phyloP scores from a whole-genome alignment of 2,113 vertebrate genomes.

The Hyaena hyaena region DNA sequence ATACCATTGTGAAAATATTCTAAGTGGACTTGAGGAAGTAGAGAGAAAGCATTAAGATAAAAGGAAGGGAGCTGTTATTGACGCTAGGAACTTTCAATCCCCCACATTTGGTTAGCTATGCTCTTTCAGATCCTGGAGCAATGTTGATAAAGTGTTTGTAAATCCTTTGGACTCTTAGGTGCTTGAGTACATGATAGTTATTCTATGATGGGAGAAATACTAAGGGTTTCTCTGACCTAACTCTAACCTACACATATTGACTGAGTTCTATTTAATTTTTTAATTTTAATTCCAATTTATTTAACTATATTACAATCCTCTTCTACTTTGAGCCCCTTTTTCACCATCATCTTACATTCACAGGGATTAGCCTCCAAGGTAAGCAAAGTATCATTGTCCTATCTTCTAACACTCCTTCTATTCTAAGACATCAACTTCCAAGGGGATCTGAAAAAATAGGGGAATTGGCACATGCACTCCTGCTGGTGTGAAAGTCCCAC shows the following conservation, averaged over 20 bases:
- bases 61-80: background rate
- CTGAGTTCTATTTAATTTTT: slow-evolving; percentile 7
- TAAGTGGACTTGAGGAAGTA: background rate
- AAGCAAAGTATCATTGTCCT: background rate
- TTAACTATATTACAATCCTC: background rate
- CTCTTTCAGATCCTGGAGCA: background rate
- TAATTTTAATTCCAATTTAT: slow-evolving; percentile 42
- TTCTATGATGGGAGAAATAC: background rate
- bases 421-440: background rate
- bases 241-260: background rate
- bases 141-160: background rate
- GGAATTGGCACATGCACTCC: background rate
- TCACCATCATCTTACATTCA: background rate
- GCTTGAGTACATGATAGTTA: slow-evolving; percentile 12
- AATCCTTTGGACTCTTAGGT: background rate
- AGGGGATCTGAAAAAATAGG: background rate
- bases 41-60: background rate
- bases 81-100: background rate
- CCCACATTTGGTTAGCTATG: background rate
- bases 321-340: background rate
- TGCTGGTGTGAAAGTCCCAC: background rate
- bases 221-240: background rate
- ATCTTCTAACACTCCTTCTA: background rate
- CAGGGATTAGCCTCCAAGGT: background rate
- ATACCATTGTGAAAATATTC: slow-evolving; percentile 6